Evolutionary conservation across 2,797 vertebrate species (phyloP), one percentile per base, ranked within the genome.

Genomic region (Cossypha heuglini): DNA sequence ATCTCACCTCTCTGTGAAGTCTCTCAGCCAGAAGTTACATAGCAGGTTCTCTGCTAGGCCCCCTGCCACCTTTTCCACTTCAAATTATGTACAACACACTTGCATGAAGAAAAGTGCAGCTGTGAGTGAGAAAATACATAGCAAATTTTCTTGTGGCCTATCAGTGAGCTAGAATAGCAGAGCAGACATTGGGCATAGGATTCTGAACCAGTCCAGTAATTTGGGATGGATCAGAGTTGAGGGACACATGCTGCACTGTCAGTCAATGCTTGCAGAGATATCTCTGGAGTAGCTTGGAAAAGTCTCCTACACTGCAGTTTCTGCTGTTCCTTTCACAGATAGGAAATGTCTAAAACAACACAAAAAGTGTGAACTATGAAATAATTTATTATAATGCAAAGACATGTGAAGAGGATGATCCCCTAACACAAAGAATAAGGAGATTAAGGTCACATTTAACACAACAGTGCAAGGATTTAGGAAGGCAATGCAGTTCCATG

Each of bases 241-340:
- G 18, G 10, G 28, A 19, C 6, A 43, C 7, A 52, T 0, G 2
- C 14, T 68, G 16, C 14, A 21, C 18, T 31, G 8, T 22, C 1
- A 6, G 45, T 24, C 38, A 51, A 8, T 68, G 37, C 7, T 31
- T 33, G 42, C 37, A 68, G 45, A 67, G 16, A 2, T 10, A 15
- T 38, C 11, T 61, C 31, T 46, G 3, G 3, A n/a, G 20, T 38
- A 80, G 8, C 11, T 66, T 12, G 25, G n/a, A 67, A 24, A 25
- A 55, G 10, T 31, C 46, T 25, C 10, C 17, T 8, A 10, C 24
- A 11, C 28, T 35, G 18, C 22, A 29, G 7, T 43, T 79, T 43
- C 28, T 54, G 10, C 31, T 29, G 6, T 35, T 54, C 13, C 14
- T 75, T 54, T 76, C 48, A 67, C 18, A 42, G 20, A 55, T 4